Percentiles rank a stretch among this genome's conserved stretches.
Evolutionary conservation across 1,140 invertebrate species (phyloP).

Genomic region (Cherax quadricarinatus): DNA sequence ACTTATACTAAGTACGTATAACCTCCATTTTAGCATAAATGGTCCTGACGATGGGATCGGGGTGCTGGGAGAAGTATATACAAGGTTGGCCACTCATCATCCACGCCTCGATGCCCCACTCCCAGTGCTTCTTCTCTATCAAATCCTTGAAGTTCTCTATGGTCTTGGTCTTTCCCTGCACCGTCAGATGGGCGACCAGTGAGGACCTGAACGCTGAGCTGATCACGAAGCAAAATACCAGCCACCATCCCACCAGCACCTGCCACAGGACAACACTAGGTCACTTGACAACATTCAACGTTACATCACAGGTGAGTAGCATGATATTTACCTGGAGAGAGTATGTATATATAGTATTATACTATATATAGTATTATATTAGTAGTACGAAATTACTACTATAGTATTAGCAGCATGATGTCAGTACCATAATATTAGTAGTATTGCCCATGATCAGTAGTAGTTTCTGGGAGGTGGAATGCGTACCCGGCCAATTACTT

Average conservation of each 20-base stretch:
- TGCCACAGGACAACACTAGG: background rate
- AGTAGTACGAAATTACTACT: background rate
- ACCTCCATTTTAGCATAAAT: background rate
- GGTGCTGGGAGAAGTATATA: slow-evolving; percentile 11
- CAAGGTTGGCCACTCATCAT: background rate
- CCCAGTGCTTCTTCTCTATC: background rate
- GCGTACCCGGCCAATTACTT: too few species aligned
- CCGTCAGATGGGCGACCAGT: slow-evolving; percentile 24
- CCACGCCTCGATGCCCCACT: slow-evolving; percentile 14
- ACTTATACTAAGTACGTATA: background rate
- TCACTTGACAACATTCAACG: background rate
- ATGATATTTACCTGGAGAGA: background rate
- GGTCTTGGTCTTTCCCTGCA: background rate
- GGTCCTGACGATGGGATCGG: background rate
- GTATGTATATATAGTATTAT: background rate
- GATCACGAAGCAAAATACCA: slow-evolving; percentile 17
- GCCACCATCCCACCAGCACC: slow-evolving; percentile 30
- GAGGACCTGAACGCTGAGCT: slow-evolving; percentile 15
- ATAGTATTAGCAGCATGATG: background rate
- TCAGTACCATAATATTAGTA: background rate
- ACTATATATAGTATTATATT: too few species aligned
- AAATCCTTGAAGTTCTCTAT: slow-evolving; percentile 9
- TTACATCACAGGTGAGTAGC: background rate
- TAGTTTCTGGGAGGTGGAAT: too few species aligned
- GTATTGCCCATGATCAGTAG: background rate